phyloP scores from a whole-genome alignment of 1,140 invertebrate species.

The Camponotus vicinus region DNA sequence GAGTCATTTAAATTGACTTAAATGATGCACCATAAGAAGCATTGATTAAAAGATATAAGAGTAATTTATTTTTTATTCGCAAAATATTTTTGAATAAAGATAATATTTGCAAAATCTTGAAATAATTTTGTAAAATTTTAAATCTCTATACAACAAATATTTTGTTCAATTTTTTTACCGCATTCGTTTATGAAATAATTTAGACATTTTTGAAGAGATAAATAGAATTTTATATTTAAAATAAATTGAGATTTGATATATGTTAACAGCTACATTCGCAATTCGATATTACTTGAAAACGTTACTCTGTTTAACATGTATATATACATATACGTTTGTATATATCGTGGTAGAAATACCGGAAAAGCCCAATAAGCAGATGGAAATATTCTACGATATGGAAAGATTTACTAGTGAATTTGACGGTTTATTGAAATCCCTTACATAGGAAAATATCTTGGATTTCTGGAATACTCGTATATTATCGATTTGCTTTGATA shows the following conservation, averaged over 20 bases:
- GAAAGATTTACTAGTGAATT: slow-evolving; percentile 37
- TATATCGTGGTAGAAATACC: neutral
- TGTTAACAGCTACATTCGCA: neutral
- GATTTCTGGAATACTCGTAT: slow-evolving; percentile 25
- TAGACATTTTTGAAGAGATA: neutral
- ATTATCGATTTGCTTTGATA: slow-evolving; percentile 61
- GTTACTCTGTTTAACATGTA: neutral
- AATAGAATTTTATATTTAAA: neutral
- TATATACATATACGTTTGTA: neutral
- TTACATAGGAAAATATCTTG: slow-evolving; percentile 47
- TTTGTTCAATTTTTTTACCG: neutral
- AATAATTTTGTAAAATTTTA: neutral
- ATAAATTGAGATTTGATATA: neutral
- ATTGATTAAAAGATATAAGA: neutral
- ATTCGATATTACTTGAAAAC: neutral
- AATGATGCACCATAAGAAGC: neutral
- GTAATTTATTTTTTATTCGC: neutral
- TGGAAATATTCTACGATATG: slow-evolving; percentile 4
- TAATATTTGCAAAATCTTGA: neutral
- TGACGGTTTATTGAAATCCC: slow-evolving; percentile 25
- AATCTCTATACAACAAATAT: neutral
- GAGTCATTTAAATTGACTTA: neutral
- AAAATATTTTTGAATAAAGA: neutral
- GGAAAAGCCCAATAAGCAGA: slow-evolving; percentile 8
- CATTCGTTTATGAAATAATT: neutral